Percentiles rank a stretch among this genome's conserved stretches.
These are phyloP conservation scores for Acanthiza pusilla DNA, from an alignment of 2,797 vertebrate genomes.

Conservation along the genomic window DNA sequence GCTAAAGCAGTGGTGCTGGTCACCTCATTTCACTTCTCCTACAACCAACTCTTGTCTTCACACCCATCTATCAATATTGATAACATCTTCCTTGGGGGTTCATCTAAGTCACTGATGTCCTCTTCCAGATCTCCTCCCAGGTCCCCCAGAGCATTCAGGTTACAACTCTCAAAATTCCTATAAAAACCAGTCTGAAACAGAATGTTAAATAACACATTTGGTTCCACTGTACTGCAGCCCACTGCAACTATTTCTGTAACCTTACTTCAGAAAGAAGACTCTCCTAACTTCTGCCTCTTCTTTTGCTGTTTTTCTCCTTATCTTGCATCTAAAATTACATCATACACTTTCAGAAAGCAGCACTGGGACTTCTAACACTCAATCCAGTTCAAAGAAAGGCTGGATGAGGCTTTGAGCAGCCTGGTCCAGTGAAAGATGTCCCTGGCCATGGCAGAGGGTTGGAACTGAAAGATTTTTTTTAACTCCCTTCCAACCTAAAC, in stretches of 20 bases:
- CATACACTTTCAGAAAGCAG: not conserved
- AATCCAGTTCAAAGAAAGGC: not conserved
- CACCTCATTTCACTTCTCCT: not conserved
- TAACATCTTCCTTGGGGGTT: not conserved
- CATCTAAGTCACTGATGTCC: not conserved
- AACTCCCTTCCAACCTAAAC: not conserved
- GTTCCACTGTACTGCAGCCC: not conserved
- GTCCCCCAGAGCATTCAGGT: not conserved
- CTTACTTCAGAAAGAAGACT: not conserved
- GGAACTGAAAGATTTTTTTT: not conserved
- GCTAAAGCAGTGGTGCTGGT: not conserved
- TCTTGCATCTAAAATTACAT: not conserved
- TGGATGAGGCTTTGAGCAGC: not conserved
- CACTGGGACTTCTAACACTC: not conserved
- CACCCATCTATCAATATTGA: not conserved
- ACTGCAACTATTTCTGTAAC: not conserved
- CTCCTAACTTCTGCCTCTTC: not conserved
- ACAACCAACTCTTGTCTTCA: not conserved
- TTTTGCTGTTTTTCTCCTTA: not conserved
- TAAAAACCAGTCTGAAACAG: not conserved
- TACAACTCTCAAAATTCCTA: not conserved
- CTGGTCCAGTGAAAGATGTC: not conserved
- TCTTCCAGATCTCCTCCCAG: not conserved
- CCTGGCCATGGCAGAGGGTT: not conserved
- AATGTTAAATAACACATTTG: not conserved